Evolutionary conservation across 1,140 invertebrate genomes (phyloP).

Genomic region (Formica exsecta): DNA sequence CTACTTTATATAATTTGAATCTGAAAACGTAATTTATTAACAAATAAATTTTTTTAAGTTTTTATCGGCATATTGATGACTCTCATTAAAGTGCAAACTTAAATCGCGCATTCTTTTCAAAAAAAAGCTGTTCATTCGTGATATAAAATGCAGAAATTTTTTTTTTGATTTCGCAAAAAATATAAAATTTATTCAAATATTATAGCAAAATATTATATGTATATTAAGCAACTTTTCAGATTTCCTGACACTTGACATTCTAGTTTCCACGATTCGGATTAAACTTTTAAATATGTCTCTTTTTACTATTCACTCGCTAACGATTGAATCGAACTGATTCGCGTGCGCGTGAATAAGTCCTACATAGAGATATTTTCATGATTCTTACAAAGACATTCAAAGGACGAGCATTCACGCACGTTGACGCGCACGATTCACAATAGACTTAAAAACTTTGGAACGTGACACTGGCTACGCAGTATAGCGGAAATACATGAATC

Average conservation of each 20-base stretch:
- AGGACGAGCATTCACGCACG: not conserved
- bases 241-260: conserved; percentile 5
- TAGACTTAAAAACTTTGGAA: not conserved
- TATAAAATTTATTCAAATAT: not conserved
- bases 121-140: not conserved
- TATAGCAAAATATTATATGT: not conserved
- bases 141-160: not conserved
- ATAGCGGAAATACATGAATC: conserved; percentile 26
- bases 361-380: not conserved
- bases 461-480: not conserved
- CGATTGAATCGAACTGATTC: not conserved
- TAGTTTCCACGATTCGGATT: not conserved
- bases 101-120: not conserved
- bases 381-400: not conserved
- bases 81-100: not conserved
- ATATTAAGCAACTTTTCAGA: not conserved
- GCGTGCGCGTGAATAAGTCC: too few species aligned
- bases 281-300: not conserved
- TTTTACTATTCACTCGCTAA: not conserved
- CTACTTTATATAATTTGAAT: not conserved
- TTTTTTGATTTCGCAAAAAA: not conserved
- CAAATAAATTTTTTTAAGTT: not conserved
- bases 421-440: not conserved
- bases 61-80: not conserved
- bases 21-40: not conserved